Conservation (phyloP, 2,888 invertebrate species). For the Tanaodytes sp. region DNA sequence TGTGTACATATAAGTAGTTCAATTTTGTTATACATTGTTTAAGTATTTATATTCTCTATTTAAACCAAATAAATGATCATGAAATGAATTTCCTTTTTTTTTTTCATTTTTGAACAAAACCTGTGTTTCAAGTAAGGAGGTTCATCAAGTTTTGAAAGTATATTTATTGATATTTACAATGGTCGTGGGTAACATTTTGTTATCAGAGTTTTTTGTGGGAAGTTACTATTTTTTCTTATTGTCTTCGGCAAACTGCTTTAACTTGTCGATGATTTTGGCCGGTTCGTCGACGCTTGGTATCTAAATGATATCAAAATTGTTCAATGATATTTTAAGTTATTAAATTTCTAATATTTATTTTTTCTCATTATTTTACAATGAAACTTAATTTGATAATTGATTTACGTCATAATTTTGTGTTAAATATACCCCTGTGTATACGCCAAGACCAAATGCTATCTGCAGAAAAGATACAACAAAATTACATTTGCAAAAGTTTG, state of each 20-base stretch:
- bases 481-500: too few relatives aligned
- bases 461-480: constrained; percentile 73
- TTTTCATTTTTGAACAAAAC: too few relatives aligned
- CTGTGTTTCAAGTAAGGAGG: too few relatives aligned
- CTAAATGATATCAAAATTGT: constrained; percentile 72
- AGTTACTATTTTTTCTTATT: constrained; percentile 77
- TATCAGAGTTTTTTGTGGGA: too few relatives aligned
- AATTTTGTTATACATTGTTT: too few relatives aligned
- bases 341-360: too few relatives aligned
- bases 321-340: too few relatives aligned
- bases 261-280: constrained; percentile 79
- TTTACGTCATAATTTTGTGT: constrained; percentile 84
- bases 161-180: too few relatives aligned
- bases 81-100: too few relatives aligned
- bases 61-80: not conserved
- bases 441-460: constrained; percentile 80
- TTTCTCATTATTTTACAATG: too few relatives aligned
- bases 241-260: constrained; percentile 81
- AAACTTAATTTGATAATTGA: not conserved
- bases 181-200: too few relatives aligned
- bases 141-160: too few relatives aligned
- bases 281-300: constrained; percentile 91
- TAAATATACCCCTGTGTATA: constrained; percentile 83
- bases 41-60: constrained; percentile 9
- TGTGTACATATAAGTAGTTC: constrained; percentile 66